A percentile compares a stretch with the other conserved stretches of the same genome.
phyloP scores from a whole-genome alignment of 2,797 vertebrate genomes.

The Acanthurus tractus region DNA sequence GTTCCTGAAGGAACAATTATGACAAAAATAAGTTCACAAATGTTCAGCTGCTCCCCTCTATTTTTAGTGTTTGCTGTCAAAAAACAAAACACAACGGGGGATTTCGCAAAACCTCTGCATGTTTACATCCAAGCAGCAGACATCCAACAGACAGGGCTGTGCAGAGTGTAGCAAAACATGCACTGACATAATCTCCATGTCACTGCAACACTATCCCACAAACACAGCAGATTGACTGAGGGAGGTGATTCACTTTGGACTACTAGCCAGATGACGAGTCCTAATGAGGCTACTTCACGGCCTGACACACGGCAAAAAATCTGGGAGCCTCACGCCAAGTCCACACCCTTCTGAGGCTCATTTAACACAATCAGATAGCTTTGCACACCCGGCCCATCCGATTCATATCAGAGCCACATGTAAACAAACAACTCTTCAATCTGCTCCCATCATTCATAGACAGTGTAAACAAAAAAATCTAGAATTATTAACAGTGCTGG shows the following conservation, averaged over 20 bases:
- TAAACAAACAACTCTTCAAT: constrained; percentile 30
- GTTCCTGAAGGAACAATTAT: background rate
- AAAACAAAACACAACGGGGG: constrained; percentile 13
- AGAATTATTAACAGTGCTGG: constrained; percentile 9
- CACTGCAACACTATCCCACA: constrained; percentile 26
- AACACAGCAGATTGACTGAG: constrained; percentile 47
- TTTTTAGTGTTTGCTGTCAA: constrained; percentile 7
- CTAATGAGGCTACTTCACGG: constrained; percentile 35
- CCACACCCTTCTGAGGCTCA: constrained; percentile 30
- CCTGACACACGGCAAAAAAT: constrained; percentile 26
- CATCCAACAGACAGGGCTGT: constrained; percentile 9
- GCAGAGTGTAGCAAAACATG: constrained; percentile 36
- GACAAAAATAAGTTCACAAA: background rate
- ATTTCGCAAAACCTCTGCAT: constrained; percentile 17
- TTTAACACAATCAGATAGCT: constrained; percentile 32
- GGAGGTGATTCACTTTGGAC: constrained; percentile 39
- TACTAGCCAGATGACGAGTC: constrained; percentile 31
- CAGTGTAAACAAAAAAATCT: background rate
- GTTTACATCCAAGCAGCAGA: constrained; percentile 28
- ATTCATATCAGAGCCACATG: background rate
- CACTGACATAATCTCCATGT: constrained; percentile 21
- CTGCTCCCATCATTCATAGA: constrained; percentile 7
- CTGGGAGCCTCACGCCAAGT: background rate
- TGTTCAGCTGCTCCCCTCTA: background rate
- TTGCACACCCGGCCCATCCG: background rate